Conservation (phyloP, 2,113 vertebrate genomes). For the Indri indri region DNA sequence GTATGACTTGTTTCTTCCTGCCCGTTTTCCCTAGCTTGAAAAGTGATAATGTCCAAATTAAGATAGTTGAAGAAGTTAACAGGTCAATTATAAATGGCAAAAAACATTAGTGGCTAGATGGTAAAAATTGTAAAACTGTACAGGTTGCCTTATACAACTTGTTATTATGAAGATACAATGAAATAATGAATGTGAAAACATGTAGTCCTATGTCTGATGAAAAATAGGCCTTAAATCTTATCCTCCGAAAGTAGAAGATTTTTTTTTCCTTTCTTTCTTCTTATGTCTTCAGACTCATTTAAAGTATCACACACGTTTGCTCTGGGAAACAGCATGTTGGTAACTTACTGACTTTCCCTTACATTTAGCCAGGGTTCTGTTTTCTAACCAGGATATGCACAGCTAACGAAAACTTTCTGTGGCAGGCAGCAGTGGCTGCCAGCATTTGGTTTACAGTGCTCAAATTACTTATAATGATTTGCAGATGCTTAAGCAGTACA, state of each 20-base stretch:
- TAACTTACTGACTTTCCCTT: slow-evolving; percentile 21
- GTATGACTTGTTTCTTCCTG: slow-evolving; percentile 76
- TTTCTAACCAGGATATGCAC: background rate
- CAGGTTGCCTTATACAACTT: background rate
- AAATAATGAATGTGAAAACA: slow-evolving; percentile 10
- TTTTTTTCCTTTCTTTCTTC: background rate
- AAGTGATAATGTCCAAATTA: background rate
- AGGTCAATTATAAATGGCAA: background rate
- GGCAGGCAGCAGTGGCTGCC: background rate
- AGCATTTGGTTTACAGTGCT: background rate
- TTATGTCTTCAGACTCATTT: slow-evolving; percentile 8
- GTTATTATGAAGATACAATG: background rate
- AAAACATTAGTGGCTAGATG: background rate
- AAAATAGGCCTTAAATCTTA: slow-evolving; percentile 43
- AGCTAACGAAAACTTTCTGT: background rate
- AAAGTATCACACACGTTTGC: background rate
- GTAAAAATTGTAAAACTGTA: background rate
- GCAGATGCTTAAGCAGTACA: slow-evolving; percentile 23
- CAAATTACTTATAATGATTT: slow-evolving; percentile 12
- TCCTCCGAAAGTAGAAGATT: no score
- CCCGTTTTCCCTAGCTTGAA: background rate
- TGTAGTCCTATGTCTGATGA: background rate
- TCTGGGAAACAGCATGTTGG: background rate
- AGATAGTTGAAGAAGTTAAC: background rate
- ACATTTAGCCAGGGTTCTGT: slow-evolving; percentile 18